Base-by-base conservation (phyloP, 2,113 vertebrate genomes). In the Calidris pygmaea region DNA sequence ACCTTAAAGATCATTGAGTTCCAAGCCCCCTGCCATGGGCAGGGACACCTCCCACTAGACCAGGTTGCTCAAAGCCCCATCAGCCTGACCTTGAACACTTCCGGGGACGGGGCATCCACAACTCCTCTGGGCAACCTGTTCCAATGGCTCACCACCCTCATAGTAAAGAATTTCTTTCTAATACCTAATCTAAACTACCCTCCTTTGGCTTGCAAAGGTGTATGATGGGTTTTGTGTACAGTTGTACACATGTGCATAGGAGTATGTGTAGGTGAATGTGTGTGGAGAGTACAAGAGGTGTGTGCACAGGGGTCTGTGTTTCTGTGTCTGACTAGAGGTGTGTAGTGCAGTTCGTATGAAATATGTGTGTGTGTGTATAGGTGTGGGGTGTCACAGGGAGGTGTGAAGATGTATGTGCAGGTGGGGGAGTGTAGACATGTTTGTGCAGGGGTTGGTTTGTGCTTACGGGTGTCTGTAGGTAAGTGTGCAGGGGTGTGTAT, bases 311-410 rank as follows among this genome's bases (percentile, higher is more conserved):
- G 34, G 9, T 10, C 41, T 67, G 27, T 27, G 29, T 29, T 79
- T 50, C 53, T 43, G 7, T 34, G 43, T 15, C 26, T 66, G 50
- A 12, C 35, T 4, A 45, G n/a, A 5, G 16, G 12, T 20, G 15
- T 20, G 35, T 4, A 20, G 12, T 7, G 37, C 23, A 56, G 35
- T 14, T 16, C 0, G 0, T 1, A 48, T 37, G 21, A 78, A 58
- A 15, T 21, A 16, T 16, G 2, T 12, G 34, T 18, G 11, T 15
- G 3, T 24, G 3, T 52, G 7, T 0, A 20, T 0, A 30, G 19
- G 6, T 39, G 30, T 20, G 15, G 22, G 12, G 8, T 45, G 41
- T 21, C 29, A 11, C 2, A 86, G 48, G 9, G 41, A 85, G 8
- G 24, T 45, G 7, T 59, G 63, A 73, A 52, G 24, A 39, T 12